Conservation (phyloP, 2,113 vertebrate species). For the Brienomyrus brachyistius region DNA sequence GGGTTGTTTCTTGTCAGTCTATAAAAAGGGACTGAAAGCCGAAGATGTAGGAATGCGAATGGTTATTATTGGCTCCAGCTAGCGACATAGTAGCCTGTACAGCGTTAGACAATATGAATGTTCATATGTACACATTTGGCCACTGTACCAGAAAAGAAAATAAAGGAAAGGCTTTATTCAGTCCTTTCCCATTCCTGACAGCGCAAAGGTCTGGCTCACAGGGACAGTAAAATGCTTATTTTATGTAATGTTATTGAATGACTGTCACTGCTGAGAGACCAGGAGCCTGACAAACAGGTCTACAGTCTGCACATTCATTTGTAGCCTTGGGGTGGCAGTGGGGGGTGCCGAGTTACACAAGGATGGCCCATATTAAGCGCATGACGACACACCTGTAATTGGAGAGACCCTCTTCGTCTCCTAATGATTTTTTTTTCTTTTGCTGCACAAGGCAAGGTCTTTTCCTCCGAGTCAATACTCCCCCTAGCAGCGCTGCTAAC, state of each 20-base stretch:
- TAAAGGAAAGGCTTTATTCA: neutral
- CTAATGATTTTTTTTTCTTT: neutral
- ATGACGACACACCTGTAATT: conserved; percentile 11
- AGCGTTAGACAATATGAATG: neutral
- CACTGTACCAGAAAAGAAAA: neutral
- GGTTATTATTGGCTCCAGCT: neutral
- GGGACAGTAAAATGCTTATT: neutral
- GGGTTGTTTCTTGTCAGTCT: neutral
- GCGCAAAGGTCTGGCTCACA: neutral
- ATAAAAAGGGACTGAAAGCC: neutral
- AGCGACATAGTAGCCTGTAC: neutral
- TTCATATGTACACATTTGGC: neutral
- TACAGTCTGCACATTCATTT: neutral
- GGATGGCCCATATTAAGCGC: conserved; percentile 1
- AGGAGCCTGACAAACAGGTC: neutral
- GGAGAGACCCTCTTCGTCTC: neutral
- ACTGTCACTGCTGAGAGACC: neutral
- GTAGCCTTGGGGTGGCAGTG: neutral
- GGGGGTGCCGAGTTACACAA: neutral
- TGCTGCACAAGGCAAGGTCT: neutral
- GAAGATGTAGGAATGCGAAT: neutral
- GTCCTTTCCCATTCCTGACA: neutral
- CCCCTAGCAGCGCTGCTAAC: neutral
- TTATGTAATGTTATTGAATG: neutral
- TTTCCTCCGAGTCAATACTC: neutral